These are phyloP conservation scores for Linyphia triangularis DNA, from an alignment of 2,888 invertebrate genomes.

Conservation along the genomic window DNA sequence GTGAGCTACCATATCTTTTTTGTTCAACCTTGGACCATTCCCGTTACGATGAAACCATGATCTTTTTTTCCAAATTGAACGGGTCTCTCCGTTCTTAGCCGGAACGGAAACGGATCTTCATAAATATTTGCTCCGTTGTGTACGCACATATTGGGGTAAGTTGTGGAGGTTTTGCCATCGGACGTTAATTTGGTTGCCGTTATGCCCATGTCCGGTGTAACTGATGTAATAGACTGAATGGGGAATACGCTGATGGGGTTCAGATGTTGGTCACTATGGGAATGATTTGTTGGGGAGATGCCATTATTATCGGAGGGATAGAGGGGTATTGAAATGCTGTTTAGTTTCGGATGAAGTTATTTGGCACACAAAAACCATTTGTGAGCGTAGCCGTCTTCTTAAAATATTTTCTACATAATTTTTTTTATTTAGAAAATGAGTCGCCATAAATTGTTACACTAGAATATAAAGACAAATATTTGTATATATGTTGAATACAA, in stretches of 20 bases:
- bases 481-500: too few species aligned
- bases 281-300: background rate
- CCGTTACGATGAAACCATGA: too few species aligned
- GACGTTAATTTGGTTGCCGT: slow-evolving; percentile 52
- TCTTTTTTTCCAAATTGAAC: background rate
- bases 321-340: background rate
- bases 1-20: too few species aligned
- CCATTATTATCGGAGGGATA: background rate
- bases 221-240: slow-evolving; percentile 29
- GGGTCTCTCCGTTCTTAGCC: background rate
- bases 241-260: background rate
- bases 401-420: too few species aligned
- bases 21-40: too few species aligned
- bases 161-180: background rate
- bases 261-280: background rate
- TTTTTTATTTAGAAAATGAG: too few species aligned
- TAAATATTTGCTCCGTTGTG: slow-evolving; percentile 24
- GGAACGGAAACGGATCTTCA: slow-evolving; percentile 22
- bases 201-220: slow-evolving; percentile 42
- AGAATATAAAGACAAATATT: too few species aligned
- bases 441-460: too few species aligned
- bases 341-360: background rate
- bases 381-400: too few species aligned
- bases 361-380: too few species aligned
- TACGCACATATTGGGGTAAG: slow-evolving; percentile 8